phyloP scores from a whole-genome alignment of 2,113 vertebrate genomes.

The Stomatorhinus ivindoensis region DNA sequence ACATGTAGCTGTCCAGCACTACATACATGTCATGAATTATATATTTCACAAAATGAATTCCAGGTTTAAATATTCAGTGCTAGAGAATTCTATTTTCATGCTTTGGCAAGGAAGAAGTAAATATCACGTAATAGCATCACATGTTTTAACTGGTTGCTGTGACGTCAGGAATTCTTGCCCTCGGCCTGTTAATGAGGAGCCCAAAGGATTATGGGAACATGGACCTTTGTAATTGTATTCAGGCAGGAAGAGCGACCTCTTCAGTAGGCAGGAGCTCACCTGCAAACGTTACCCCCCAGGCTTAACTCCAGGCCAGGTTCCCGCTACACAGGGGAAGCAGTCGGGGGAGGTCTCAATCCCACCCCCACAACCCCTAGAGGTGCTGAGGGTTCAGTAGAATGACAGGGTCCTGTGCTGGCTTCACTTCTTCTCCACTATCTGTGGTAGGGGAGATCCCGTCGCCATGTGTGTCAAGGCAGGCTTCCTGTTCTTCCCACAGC shows the following conservation, averaged over 20 bases:
- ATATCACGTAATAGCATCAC: neutral
- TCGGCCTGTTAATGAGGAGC: neutral
- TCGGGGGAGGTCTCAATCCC: neutral
- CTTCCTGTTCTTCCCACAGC: neutral
- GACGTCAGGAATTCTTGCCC: neutral
- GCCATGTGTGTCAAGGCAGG: neutral
- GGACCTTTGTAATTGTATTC: neutral
- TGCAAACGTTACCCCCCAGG: constrained; percentile 21
- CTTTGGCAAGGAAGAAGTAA: neutral
- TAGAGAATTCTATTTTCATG: neutral
- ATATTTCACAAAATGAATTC: neutral
- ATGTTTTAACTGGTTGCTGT: neutral
- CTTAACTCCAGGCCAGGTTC: constrained; percentile 19
- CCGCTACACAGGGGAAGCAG: neutral
- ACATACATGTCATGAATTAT: constrained; percentile 2
- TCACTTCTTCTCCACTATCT: neutral
- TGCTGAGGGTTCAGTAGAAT: neutral
- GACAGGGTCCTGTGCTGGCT: neutral
- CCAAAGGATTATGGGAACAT: neutral
- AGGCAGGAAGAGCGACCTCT: neutral
- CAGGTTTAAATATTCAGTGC: neutral
- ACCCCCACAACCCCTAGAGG: neutral
- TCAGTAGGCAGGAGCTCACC: constrained; percentile 13
- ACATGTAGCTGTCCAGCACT: neutral
- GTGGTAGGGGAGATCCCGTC: neutral